A percentile compares a stretch with the other conserved stretches of the same genome.
Evolutionary conservation across 92 coral and sea anemone genomes (phyloP).

Genomic region (Plumapathes pennacea): DNA sequence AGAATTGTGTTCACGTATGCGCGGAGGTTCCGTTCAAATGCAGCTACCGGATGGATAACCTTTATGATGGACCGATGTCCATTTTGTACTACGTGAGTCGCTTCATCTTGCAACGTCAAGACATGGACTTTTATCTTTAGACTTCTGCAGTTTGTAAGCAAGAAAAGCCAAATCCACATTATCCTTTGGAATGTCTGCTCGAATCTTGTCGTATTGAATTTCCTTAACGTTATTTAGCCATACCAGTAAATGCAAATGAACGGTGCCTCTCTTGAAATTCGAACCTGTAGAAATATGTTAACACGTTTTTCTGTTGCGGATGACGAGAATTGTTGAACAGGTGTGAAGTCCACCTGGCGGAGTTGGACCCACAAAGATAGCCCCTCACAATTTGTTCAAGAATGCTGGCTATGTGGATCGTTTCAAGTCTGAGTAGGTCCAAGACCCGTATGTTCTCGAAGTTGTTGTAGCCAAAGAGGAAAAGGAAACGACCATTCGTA

Average conservation of each 20-base stretch:
- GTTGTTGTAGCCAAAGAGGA: neutral
- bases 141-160: conserved; percentile 12
- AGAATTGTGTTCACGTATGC: conserved; percentile 25
- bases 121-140: neutral
- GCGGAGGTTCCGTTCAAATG: conserved; percentile 33
- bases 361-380: conserved; percentile 14
- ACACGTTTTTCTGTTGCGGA: neutral
- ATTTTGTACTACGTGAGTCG: neutral
- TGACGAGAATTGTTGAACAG: neutral
- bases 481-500: conserved; percentile 21
- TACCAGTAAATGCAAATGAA: conserved; percentile 24
- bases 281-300: conserved; percentile 31
- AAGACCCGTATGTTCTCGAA: neutral
- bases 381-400: conserved; percentile 14
- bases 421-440: conserved; percentile 25
- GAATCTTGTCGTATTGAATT: neutral
- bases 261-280: conserved; percentile 41
- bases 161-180: neutral
- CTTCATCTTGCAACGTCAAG: neutral
- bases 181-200: conserved; percentile 23
- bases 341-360: conserved; percentile 1
- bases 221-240: conserved; percentile 13
- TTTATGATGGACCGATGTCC: neutral
- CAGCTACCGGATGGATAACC: conserved; percentile 14
- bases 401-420: neutral